Base-by-base conservation (phyloP, 2,113 vertebrate genomes). In the Corynorhinus townsendii region DNA sequence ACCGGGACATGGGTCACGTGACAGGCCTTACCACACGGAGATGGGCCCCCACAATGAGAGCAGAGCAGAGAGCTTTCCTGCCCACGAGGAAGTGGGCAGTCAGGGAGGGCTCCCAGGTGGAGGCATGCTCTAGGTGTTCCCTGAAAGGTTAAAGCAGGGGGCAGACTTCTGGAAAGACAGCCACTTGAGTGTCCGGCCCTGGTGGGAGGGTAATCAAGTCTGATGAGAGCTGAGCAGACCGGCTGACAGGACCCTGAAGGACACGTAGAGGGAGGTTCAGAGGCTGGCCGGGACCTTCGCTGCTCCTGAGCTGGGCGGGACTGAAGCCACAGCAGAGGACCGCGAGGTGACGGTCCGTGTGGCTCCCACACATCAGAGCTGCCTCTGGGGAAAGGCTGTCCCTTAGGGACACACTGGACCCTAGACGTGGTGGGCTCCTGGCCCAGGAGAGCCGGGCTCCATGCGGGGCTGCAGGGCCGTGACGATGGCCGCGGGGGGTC, bases 321-420 rank as follows among this genome's bases (percentile, higher is more conserved):
- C 62, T 33, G 62, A 64, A 14, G 28, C 62, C 5, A 14, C 11
- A 28, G 62, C 62, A 64, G 62, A 30, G 62, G 62, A 30, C 26
- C 26, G 1, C 11, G 11, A 30, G 5, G 11, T 30, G 62, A 28
- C 1, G 2, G 62, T 11, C 24, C 11, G 1, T 5, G 11, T 12
- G 26, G 62, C 26, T 64, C 62, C 28, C 62, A 28, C 28, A 30
- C 10, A 59, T 22, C 56, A 15, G 28, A 45, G 6, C 17, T 59
- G 28, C 22, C 30, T 20, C 49, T 52, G 62, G 45, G 43, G 49
- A 85, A 75, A 85, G 20, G 24, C 72, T 20, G 35, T 35, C 10
- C 30, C 40, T 35, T 59, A 3, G 62, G 12, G 5, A 68, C 22
- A 68, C 0, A 4, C n/a, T 47, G 35, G 43, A 71, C 19, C 1